A percentile compares a stretch with the other conserved stretches of the same genome.
Evolutionary conservation across 2,797 vertebrate genomes (phyloP).

Genomic region (Rhinella marina): DNA sequence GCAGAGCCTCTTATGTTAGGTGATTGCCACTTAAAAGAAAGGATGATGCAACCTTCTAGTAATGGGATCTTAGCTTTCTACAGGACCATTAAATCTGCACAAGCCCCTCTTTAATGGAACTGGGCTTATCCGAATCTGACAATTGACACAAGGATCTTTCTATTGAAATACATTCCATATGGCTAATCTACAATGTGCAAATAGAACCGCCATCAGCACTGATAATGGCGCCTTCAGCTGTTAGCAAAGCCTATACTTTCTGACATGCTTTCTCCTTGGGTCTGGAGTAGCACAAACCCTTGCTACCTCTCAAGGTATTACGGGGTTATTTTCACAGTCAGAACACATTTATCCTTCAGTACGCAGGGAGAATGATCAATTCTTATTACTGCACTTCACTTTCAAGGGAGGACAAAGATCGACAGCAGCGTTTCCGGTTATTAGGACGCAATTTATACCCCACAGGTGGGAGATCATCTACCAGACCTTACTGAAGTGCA

Average conservation of each 20-base stretch:
- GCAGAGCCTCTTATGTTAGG: too few species aligned
- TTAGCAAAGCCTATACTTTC: background rate
- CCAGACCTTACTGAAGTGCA: background rate
- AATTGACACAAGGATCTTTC: background rate
- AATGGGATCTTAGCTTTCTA: too few species aligned
- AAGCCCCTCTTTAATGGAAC: too few species aligned
- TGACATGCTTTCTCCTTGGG: background rate
- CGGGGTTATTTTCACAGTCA: background rate
- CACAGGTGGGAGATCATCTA: background rate
- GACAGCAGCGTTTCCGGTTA: background rate
- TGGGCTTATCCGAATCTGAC: background rate
- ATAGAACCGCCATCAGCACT: background rate
- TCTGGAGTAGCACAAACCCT: background rate
- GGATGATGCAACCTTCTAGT: too few species aligned
- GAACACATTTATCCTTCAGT: background rate
- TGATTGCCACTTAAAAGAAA: too few species aligned
- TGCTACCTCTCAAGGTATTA: background rate
- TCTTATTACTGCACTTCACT: background rate
- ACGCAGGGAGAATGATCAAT: background rate
- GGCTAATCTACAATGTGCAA: background rate
- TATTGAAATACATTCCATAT: background rate
- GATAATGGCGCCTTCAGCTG: too few species aligned
- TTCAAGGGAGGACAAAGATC: background rate
- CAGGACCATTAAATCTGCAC: too few species aligned
- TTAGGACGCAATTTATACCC: background rate